Evolutionary conservation across 2,113 vertebrate genomes (phyloP), one percentile per base, ranked within the genome.

Genomic region (Tonatia bakeri): DNA sequence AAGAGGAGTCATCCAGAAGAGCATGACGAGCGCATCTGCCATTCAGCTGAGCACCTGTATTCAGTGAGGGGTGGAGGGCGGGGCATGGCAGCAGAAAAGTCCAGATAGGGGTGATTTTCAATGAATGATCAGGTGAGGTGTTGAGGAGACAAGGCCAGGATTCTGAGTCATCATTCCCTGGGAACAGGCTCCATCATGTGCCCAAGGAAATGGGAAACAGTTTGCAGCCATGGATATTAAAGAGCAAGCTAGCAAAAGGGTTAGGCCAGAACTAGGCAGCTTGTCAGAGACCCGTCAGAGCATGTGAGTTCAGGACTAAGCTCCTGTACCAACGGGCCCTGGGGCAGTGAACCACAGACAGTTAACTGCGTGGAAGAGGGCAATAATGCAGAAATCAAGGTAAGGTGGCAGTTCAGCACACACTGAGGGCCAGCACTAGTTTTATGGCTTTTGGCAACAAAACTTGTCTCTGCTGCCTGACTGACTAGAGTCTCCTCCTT

Each of bases 351-450:
- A 73, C 84, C 64, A 50, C 28, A 77, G 19, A 33, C 0, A 45
- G 19, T 1, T 52, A 36, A 12, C 0, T n/a, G 13, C 22, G 7
- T 7, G 3, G 38, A 80, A 11, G 52, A 3, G 4, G 5, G 15
- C 33, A 36, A 19, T 28, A 72, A n/a, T 4, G 8, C 6, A 96
- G 38, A 84, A 33, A 54, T 24, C 31, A 59, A 54, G 10, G 5
- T 0, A 61, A 87, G 9, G 9, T 4, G 75, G 11, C 4, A 40
- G 7, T 28, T 87, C 38, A 83, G 33, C 15, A 26, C 19, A n/a
- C 4, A 8, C 2, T 67, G 33, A 28, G 15, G 22, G 0, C 50
- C 24, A 64, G 12, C 36, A 17, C 12, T 4, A 5, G 26, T 22
- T 90, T 33, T 80, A 24, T 38, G 5, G 28, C 31, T 93, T 85